Evolutionary conservation across 2,797 vertebrate species (phyloP), one percentile per base, ranked within the genome.

Genomic region (Synaphobranchus kaupii): DNA sequence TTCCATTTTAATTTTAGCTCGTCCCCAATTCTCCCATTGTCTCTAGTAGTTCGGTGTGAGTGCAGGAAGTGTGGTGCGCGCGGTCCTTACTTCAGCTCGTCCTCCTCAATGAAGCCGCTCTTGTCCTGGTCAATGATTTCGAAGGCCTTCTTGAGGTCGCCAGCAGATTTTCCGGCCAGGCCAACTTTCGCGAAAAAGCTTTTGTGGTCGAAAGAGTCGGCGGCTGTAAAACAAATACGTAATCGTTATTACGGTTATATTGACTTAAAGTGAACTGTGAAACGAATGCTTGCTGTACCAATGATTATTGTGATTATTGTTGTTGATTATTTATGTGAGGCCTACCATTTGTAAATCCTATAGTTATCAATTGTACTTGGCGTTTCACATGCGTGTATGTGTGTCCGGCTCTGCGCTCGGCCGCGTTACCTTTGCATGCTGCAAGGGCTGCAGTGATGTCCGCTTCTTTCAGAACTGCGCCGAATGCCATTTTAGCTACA

Each of bases 61-160:
- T 44, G 73, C 73, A 34, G 22, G n/a, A 22, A 28, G 60, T 48
- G 76, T 17, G 34, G 13, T 28, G 22, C 28, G 58, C 15, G 48
- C 3, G 73, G n/a, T 7, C 87, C 95, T 96, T 96, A 97, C 97
- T 96, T 95, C 86, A 97, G 95, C 91, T 98, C 97, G 0, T 97
- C 96, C 92, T 97, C 96, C 95, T 98, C 97, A 85, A 96, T 96
- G 94, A 94, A 97, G 91, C 95, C 95, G 52, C 96, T 97, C 92
- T 95, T 95, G 94, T 97, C 97, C 94, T 96, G 96, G 92, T 97
- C 97, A 91, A 98, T 96, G 93, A 97, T 90, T 0, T 52, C 88
- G 83, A 97, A 97, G 89, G 96, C 96, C 91, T 93, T 94, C 94
- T 96, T 96, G 92, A 97, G 89, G 0, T 95, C 94, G 15, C 93